Percentiles rank a stretch among this genome's conserved stretches.
Evolutionary conservation across 1,140 invertebrate species (phyloP).

Genomic region (Megathymus violae): DNA sequence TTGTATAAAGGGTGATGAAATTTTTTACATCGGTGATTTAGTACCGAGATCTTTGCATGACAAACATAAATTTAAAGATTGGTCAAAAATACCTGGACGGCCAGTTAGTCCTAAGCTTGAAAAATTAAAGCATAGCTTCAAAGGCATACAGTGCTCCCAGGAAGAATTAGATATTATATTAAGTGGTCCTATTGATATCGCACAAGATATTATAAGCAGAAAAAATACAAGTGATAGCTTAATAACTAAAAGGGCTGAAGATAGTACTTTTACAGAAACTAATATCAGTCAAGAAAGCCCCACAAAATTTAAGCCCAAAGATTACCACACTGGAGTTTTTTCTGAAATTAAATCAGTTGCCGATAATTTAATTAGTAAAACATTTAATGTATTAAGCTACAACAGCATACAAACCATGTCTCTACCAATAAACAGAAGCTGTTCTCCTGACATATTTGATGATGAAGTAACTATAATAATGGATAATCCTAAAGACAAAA

Average conservation of each 20-base stretch:
- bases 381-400: neutral
- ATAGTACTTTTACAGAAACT: slow-evolving; percentile 1
- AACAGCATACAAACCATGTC: neutral
- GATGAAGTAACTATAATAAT: slow-evolving; percentile 63
- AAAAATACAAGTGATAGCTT: slow-evolving; percentile 29
- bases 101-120: slow-evolving; percentile 63
- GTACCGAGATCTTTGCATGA: slow-evolving; percentile 50
- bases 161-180: slow-evolving; percentile 68
- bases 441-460: slow-evolving; percentile 84
- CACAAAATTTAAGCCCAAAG: neutral
- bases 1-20: slow-evolving; percentile 55
- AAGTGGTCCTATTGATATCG: slow-evolving; percentile 54
- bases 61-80: slow-evolving; percentile 75
- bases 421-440: slow-evolving; percentile 48
- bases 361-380: neutral
- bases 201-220: slow-evolving; percentile 50
- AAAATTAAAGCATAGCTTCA: slow-evolving; percentile 50
- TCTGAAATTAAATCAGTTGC: neutral
- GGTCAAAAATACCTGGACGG: slow-evolving; percentile 77
- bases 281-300: slow-evolving; percentile 31
- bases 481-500: slow-evolving; percentile 29
- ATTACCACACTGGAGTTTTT: neutral
- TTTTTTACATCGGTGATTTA: slow-evolving; percentile 79
- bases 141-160: slow-evolving; percentile 58
- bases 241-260: neutral